Evolutionary conservation across 2,797 vertebrate genomes (phyloP), one percentile per base, ranked within the genome.

Genomic region (Poeciliopsis gracilis): DNA sequence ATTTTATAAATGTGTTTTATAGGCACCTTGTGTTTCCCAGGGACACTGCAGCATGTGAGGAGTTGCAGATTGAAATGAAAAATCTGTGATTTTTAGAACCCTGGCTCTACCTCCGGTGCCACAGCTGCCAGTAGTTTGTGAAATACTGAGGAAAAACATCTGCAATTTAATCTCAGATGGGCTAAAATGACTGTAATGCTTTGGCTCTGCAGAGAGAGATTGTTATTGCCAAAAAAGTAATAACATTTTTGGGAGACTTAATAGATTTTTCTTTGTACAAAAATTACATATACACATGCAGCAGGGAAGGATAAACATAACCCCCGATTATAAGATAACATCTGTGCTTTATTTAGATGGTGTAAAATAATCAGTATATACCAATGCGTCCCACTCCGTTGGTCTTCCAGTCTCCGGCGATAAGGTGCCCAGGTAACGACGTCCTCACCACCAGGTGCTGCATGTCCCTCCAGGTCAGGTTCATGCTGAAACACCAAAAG

Each of bases 391-490:
- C 97, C 0, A 98, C 97, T 0, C 98, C 98, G 0, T 99, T 99
- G 86, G 96, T 97, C 87, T 94, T 94, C 98, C 98, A 99, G 92
- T 99, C 98, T 0, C 96, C 96, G 1, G 98, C 96, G 0, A 96
- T 98, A 84, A 99, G 97, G 88, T 96, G 96, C 18, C 95, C 94
- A 0, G 98, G 98, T 87, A 94, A 96, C 0, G 98, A 97, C 0
- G 97, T 98, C 90, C 94, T 96, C 49, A 99, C 97, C 57, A 99
- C 98, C 70, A 99, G 93, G 84, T 99, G 98, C 94, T 99, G 98
- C 97, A 99, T 99, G 92, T 99, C 98, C 76, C 98, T 96, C 98
- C 98, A 99, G 0, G 98, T 99, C 89, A 99, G 96, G 91, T 98
- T 98, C 94, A 96, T 97, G 85, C 98, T 99, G 90, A 76, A 30